These are phyloP conservation scores for Rhagoletis zephyria DNA, from an alignment of 1,140 invertebrate genomes.

Conservation along the genomic window DNA sequence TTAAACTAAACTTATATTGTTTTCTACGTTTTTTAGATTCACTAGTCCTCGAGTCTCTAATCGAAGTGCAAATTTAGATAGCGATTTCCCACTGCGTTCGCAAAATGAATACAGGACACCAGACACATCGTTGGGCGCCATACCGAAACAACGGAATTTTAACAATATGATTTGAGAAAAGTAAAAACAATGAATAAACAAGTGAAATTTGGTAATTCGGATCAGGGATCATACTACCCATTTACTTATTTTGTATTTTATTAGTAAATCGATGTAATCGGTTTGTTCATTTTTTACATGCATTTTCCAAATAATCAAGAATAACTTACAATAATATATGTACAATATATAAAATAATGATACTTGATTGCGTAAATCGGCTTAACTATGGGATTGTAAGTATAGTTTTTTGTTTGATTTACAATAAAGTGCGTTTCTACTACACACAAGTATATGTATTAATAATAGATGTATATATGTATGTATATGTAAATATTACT, in stretches of 20 bases:
- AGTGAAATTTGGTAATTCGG: background rate
- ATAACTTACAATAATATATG: constrained; percentile 42
- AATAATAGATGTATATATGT: background rate
- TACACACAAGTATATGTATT: constrained; percentile 15
- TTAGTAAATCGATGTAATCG: constrained; percentile 48
- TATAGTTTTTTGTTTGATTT: background rate
- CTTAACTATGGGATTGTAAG: constrained; percentile 34
- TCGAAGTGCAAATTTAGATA: background rate
- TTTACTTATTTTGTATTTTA: constrained; percentile 50
- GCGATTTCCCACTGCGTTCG: background rate
- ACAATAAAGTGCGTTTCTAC: constrained; percentile 28
- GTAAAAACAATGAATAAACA: background rate
- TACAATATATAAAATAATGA: constrained; percentile 48
- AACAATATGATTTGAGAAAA: constrained; percentile 1
- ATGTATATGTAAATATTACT: constrained; percentile 34
- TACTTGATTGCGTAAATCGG: constrained; percentile 10
- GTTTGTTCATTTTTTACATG: constrained; percentile 47
- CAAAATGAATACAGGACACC: background rate
- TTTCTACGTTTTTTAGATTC: background rate
- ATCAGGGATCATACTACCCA: background rate
- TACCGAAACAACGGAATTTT: constrained; percentile 55
- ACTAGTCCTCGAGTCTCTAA: background rate
- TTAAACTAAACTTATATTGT: too few relatives aligned
- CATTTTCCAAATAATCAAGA: constrained; percentile 49
- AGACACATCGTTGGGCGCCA: constrained; percentile 57